These are phyloP conservation scores for Phytoseiulus persimilis DNA, from an alignment of 2,888 invertebrate genomes.

Conservation along the genomic window DNA sequence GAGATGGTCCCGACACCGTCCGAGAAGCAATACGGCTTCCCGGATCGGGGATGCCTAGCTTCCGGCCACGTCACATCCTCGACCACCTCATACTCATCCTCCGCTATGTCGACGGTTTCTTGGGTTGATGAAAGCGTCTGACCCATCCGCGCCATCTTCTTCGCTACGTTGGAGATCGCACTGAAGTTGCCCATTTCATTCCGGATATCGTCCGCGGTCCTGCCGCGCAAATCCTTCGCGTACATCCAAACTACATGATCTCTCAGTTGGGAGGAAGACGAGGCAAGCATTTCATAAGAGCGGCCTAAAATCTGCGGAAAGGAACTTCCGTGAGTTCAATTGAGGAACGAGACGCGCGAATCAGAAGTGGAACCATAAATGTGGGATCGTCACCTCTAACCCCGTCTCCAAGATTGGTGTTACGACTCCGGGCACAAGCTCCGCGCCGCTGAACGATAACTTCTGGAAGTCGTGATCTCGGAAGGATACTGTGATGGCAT, in stretches of 20 bases:
- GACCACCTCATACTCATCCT: not conserved
- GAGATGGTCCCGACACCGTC: slow-evolving; percentile 41
- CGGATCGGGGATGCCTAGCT: slow-evolving; percentile 6
- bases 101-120: not conserved
- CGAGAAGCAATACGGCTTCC: slow-evolving; percentile 40
- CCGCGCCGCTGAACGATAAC: slow-evolving; percentile 42
- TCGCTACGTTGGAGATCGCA: slow-evolving; percentile 47
- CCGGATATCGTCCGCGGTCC: slow-evolving; percentile 44
- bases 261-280: slow-evolving; percentile 46
- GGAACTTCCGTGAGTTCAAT: not conserved
- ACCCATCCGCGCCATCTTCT: slow-evolving; percentile 51
- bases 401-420: slow-evolving; percentile 41
- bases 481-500: slow-evolving; percentile 43
- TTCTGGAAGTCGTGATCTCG: slow-evolving; percentile 44
- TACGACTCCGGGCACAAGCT: slow-evolving; percentile 42
- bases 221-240: slow-evolving; percentile 43
- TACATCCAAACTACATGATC: slow-evolving; percentile 47
- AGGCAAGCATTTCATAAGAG: slow-evolving; percentile 45
- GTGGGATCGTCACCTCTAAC: slow-evolving; percentile 18
- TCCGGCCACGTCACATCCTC: not conserved
- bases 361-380: not conserved
- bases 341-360: too few species aligned
- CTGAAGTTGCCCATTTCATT: slow-evolving; percentile 45
- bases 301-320: slow-evolving; percentile 43
- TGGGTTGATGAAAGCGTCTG: slow-evolving; percentile 49